phyloP scores from a whole-genome alignment of 37 sponge, comb jelly and placozoan species.

The Corticium candelabrum region DNA sequence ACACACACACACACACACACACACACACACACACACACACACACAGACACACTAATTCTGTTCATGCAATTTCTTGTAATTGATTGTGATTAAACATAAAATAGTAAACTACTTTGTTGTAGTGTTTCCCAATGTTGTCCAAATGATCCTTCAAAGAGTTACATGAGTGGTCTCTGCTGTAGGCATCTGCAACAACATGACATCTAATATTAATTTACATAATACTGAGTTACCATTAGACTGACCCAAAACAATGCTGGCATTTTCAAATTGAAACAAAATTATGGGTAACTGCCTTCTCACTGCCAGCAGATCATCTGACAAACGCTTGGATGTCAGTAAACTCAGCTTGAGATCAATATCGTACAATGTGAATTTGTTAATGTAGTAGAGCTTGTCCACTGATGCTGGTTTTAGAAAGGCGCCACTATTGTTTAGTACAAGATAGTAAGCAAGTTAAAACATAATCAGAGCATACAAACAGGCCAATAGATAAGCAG shows the following conservation, averaged over 20 bases:
- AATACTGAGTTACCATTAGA: neutral
- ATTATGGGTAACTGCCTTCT: neutral
- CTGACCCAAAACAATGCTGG: neutral
- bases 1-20: conserved; percentile 6
- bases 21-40: conserved; percentile 1
- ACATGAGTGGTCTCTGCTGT: neutral
- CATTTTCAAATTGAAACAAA: conserved; percentile 6
- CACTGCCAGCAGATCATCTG: neutral
- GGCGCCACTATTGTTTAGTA: no score
- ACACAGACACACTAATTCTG: neutral
- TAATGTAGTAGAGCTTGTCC: no score
- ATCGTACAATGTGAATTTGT: neutral
- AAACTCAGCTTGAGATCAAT: neutral
- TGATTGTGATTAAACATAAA: no score
- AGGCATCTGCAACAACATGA: no score
- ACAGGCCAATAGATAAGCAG: no score
- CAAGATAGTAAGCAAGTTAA: no score
- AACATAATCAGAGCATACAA: no score
- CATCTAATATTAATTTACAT: no score
- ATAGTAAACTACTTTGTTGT: neutral
- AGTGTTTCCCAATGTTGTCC: neutral
- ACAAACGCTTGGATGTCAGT: neutral
- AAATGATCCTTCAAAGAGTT: neutral
- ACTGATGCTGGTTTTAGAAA: no score
- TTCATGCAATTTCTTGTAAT: no score